Base-by-base conservation (phyloP, 1,140 invertebrate genomes). In the Cherax quadricarinatus region DNA sequence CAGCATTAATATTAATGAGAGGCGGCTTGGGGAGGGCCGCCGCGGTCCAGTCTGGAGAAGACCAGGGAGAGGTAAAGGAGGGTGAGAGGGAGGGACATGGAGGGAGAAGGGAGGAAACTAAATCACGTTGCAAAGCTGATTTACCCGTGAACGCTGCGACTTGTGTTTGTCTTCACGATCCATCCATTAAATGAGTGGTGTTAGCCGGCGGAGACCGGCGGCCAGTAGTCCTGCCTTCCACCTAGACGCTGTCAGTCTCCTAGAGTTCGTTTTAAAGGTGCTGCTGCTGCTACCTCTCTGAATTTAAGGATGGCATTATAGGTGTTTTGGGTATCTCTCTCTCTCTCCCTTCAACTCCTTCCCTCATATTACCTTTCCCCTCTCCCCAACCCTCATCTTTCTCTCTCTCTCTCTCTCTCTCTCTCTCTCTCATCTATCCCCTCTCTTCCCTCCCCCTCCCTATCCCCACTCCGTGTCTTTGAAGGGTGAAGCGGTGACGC, bases 1-100 rank as follows among this genome's bases (percentile, higher is more conserved):
- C 84, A 91, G 85, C 89, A 91, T 91, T 91, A 91, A 91, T 91
- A 91, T 91, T 91, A 91, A 91, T 91, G 89, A 91, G 84, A 78
- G 83, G 89, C 84, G 89, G 89, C 89, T 91, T 91, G 89, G 89
- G 89, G 89, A 91, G 89, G 83, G 85, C 88, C 88, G 57, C 80
- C 62, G 88, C 88, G 66, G 88, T 83, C 70, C 81, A 83, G 62
- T 57, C 81, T 75, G 88, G 88, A 90, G 88, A 90, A 84, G 88
- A 73, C 81, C 62, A 49, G 78, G 51, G 87, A 73, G 87, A 30
- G 86, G 53, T 51, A 80, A 51, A 88, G 79, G 62, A 51, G 78
- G 86, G 62, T 30, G 73, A 62, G 48, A 41, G 62, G 84, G 48
- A 62, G 84, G 62, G 84, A 85, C 30, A 41, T 5, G 53, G 53